These are phyloP conservation scores for Thymelicus lineola DNA, from an alignment of 2,888 invertebrate genomes.

Conservation along the genomic window DNA sequence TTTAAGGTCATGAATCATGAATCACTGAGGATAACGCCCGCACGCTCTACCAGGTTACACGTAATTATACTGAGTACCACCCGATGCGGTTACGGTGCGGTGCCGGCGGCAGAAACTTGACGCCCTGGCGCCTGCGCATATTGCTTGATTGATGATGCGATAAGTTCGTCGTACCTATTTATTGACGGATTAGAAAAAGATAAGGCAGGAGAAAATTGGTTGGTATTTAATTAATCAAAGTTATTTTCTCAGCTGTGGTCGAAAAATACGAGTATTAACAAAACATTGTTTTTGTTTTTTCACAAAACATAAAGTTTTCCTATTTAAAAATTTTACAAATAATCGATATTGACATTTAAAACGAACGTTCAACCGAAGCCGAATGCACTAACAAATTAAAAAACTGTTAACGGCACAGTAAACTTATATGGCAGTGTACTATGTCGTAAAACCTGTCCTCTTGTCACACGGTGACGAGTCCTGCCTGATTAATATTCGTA, in stretches of 20 bases:
- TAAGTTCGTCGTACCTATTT: neutral
- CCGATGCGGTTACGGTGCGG: neutral
- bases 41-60: neutral
- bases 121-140: slow-evolving; percentile 25
- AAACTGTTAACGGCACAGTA: slow-evolving; percentile 14
- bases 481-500: slow-evolving; percentile 16
- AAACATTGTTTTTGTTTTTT: too few relatives aligned
- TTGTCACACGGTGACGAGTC: slow-evolving; percentile 7
- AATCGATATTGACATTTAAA: too few relatives aligned
- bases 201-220: neutral
- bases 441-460: slow-evolving; percentile 14
- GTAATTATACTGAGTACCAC: neutral
- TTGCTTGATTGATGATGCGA: slow-evolving; percentile 6
- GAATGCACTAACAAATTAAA: neutral
- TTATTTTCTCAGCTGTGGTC: too few relatives aligned
- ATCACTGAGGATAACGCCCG: slow-evolving; percentile 11
- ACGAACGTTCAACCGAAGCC: too few relatives aligned
- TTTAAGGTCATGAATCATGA: slow-evolving; percentile 5
- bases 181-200: neutral
- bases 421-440: neutral
- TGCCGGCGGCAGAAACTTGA: slow-evolving; percentile 19
- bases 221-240: neutral
- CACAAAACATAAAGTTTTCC: too few relatives aligned
- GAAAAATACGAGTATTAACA: too few relatives aligned
- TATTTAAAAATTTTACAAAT: too few relatives aligned